These are phyloP conservation scores for Nephrotoma appendiculata DNA, from an alignment of 2,888 invertebrate species.

Conservation along the genomic window DNA sequence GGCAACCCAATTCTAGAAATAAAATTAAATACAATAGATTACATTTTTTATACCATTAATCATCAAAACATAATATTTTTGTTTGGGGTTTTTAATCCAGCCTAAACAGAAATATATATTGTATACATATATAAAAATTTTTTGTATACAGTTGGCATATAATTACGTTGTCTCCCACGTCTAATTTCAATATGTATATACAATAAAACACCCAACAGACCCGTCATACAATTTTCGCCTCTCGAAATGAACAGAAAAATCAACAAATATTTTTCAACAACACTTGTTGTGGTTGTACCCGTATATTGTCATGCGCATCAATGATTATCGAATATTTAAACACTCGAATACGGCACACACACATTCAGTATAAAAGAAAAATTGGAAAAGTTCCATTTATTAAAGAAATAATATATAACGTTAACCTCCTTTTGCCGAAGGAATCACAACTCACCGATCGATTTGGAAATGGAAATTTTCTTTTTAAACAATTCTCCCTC, in stretches of 20 bases:
- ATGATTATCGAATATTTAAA: not conserved
- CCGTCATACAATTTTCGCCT: not conserved
- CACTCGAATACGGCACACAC: not conserved
- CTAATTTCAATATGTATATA: not conserved
- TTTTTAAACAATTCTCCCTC: not conserved
- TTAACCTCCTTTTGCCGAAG: not conserved
- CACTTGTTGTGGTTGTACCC: not conserved
- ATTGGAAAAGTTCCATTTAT: not conserved
- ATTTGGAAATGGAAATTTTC: not conserved
- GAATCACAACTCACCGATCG: not conserved
- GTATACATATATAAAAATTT: not conserved
- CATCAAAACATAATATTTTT: not conserved
- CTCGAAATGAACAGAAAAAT: not conserved
- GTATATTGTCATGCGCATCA: not conserved
- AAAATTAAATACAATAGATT: not conserved
- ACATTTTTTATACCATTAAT: not conserved
- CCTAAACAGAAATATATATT: not conserved
- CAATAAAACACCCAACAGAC: not conserved
- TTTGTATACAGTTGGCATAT: not conserved
- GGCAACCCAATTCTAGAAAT: not conserved
- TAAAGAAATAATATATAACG: not conserved
- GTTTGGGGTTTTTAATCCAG: not conserved
- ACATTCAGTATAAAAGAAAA: not conserved
- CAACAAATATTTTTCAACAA: not conserved
- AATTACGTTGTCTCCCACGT: not conserved